These are phyloP conservation scores for Drosophila persimilis DNA, from an alignment of 1,140 invertebrate species.

Conservation along the genomic window DNA sequence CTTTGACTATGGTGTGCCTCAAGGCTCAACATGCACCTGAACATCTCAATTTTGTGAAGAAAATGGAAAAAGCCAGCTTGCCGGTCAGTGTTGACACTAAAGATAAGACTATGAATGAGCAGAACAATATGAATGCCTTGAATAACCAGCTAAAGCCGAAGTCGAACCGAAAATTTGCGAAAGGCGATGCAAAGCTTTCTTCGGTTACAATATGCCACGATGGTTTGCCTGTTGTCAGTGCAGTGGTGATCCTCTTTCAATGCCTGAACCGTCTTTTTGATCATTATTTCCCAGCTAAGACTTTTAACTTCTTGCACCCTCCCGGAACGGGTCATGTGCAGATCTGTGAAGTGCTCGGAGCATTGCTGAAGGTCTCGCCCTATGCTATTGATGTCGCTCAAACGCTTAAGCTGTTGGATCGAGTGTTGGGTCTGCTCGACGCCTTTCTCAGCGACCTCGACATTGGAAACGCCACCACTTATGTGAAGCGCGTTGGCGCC, in stretches of 20 bases:
- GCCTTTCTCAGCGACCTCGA: constrained; percentile 52
- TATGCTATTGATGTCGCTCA: constrained; percentile 30
- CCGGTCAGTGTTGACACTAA: not conserved
- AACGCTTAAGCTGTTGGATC: constrained; percentile 37
- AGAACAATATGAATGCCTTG: constrained; percentile 4
- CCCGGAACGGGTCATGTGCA: constrained; percentile 40
- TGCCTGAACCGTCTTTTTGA: constrained; percentile 50
- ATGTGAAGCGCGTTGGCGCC: constrained; percentile 73
- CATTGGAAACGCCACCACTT: constrained; percentile 50
- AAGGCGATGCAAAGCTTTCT: not conserved
- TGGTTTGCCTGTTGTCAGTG: constrained; percentile 8
- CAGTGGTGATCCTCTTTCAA: constrained; percentile 26
- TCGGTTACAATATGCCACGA: too few relatives aligned
- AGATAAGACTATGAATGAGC: not conserved
- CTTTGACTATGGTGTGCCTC: constrained; percentile 44
- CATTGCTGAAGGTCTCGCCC: constrained; percentile 50
- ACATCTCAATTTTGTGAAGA: constrained; percentile 23
- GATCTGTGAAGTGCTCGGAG: constrained; percentile 60
- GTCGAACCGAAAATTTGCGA: not conserved
- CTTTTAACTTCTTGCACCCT: constrained; percentile 43
- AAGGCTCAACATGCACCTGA: constrained; percentile 25
- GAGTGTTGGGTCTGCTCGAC: constrained; percentile 45
- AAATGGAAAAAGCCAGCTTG: constrained; percentile 30
- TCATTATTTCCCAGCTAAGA: constrained; percentile 29
- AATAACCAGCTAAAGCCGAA: constrained; percentile 7